Evolutionary conservation across 2,113 vertebrate genomes (phyloP).

Genomic region (Dipodomys stephensi): DNA sequence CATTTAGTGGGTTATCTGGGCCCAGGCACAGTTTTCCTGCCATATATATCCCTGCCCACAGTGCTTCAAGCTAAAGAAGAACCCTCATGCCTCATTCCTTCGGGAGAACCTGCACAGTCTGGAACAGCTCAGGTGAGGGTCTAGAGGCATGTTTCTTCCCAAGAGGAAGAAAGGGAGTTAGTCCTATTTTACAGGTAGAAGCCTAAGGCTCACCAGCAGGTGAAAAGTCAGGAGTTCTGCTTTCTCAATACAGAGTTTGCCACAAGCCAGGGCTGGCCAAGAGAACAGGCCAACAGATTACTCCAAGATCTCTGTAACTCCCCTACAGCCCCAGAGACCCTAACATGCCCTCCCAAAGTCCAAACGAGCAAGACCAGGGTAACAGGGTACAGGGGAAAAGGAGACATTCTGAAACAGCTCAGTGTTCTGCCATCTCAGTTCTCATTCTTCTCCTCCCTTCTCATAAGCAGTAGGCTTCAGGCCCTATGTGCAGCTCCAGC

Average conservation of each 20-base stretch:
- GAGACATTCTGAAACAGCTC: neutral
- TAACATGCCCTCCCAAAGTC: neutral
- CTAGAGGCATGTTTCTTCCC: neutral
- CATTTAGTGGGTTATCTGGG: rapidly evolving
- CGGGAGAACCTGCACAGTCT: neutral
- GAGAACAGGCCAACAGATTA: neutral
- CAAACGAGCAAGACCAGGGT: neutral
- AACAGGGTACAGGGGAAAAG: rapidly evolving
- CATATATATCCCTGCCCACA: neutral
- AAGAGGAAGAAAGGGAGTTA: neutral
- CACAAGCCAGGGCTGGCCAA: neutral
- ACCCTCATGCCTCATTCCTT: neutral
- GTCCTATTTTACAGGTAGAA: neutral
- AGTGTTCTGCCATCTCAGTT: neutral
- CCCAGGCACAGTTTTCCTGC: neutral
- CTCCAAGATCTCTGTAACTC: neutral
- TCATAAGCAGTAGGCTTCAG: neutral
- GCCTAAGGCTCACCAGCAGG: neutral
- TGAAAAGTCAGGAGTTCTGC: neutral
- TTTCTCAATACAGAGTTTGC: neutral
- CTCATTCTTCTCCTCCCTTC: neutral
- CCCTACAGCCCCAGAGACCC: neutral
- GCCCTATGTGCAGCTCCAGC: neutral
- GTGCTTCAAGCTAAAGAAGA: neutral
- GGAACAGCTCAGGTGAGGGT: neutral